Percentiles rank a stretch among this genome's conserved stretches.
Conservation (phyloP, 2,888 invertebrate species). For the Cantharis lateralis region DNA sequence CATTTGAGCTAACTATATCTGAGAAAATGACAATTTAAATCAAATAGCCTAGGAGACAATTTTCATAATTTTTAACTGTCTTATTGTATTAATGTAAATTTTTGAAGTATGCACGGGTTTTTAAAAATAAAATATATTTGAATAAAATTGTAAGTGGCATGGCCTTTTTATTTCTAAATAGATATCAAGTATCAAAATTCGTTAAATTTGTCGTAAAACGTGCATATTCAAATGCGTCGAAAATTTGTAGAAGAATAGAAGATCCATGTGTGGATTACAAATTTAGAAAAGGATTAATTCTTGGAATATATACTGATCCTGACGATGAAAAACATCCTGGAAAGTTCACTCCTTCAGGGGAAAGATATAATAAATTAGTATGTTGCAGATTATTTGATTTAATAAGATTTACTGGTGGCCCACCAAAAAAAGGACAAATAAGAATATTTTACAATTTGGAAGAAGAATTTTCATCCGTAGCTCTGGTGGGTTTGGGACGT, state of each 20-base stretch:
- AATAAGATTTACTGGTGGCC: slow-evolving; percentile 54
- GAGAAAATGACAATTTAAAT: slow-evolving; percentile 6
- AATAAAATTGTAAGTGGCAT: background rate
- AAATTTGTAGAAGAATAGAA: slow-evolving; percentile 2
- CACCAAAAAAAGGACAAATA: slow-evolving; percentile 60
- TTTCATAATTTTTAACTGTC: background rate
- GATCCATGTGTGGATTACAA: slow-evolving; percentile 44
- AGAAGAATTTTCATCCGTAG: slow-evolving; percentile 66
- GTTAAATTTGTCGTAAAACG: background rate
- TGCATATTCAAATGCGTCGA: background rate
- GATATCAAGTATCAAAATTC: background rate
- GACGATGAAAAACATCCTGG: slow-evolving; percentile 62
- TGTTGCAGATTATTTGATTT: slow-evolving; percentile 63
- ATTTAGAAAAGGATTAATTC: slow-evolving; percentile 59
- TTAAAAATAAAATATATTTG: slow-evolving; percentile 8
- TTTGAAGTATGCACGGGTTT: slow-evolving; percentile 1
- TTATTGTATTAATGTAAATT: background rate
- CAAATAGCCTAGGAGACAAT: slow-evolving; percentile 6
- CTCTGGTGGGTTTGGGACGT: slow-evolving; percentile 75
- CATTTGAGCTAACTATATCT: background rate
- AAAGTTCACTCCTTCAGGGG: slow-evolving; percentile 65
- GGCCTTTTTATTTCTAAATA: background rate
- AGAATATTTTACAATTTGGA: slow-evolving; percentile 70
- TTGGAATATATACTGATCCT: slow-evolving; percentile 66
- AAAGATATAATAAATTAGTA: slow-evolving; percentile 62